These are phyloP conservation scores for Caranx ignobilis DNA, from an alignment of 2,113 vertebrate genomes.

Conservation along the genomic window DNA sequence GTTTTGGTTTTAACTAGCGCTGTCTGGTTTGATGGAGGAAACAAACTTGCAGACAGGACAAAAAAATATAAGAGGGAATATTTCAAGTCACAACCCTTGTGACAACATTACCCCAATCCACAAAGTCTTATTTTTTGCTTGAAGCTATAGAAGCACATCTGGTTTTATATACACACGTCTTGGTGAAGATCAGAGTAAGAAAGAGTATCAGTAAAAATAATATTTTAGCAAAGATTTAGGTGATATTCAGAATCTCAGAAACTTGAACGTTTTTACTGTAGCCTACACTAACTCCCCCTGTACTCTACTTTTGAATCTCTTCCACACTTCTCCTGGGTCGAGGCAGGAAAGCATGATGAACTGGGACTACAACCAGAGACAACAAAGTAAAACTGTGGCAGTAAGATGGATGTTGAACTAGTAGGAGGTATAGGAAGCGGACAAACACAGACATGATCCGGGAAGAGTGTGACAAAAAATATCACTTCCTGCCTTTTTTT, in stretches of 20 bases:
- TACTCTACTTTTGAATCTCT: neutral
- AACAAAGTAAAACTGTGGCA: slow-evolving; percentile 5
- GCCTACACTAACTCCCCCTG: neutral
- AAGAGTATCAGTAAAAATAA: too few species aligned
- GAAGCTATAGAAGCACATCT: neutral
- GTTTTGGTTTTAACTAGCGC: neutral
- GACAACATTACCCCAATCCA: neutral
- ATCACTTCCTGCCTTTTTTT: slow-evolving; percentile 58
- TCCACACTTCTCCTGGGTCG: neutral
- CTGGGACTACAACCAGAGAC: neutral
- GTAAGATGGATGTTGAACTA: slow-evolving; percentile 10
- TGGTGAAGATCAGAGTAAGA: too few species aligned
- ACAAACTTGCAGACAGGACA: slow-evolving; percentile 3
- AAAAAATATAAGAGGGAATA: neutral
- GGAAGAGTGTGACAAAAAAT: slow-evolving; percentile 56
- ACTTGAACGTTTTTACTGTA: too few species aligned
- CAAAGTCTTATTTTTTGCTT: neutral
- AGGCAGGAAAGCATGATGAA: neutral
- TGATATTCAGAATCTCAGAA: neutral
- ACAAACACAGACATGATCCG: slow-evolving; percentile 40
- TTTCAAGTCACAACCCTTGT: neutral
- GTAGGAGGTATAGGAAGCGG: slow-evolving; percentile 31
- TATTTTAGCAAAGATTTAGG: neutral
- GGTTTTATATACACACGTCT: neutral
- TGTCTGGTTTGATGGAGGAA: slow-evolving; percentile 23